A percentile compares a stretch with the other conserved stretches of the same genome.
Evolutionary conservation across 2,113 vertebrate genomes (phyloP).

Genomic region (Mastomys natalensis): DNA sequence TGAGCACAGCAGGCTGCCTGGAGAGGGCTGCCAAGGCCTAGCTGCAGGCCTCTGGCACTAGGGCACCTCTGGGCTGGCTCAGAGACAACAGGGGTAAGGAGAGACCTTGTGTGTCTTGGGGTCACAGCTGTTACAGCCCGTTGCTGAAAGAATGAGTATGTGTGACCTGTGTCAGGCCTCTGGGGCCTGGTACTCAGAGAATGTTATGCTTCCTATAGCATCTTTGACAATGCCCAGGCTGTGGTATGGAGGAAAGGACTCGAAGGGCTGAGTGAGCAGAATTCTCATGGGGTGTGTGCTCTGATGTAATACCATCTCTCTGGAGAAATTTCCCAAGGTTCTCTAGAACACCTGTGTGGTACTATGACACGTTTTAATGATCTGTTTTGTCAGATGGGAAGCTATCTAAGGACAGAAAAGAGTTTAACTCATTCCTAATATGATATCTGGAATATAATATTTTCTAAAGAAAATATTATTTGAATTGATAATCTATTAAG

Average conservation of each 20-base stretch:
- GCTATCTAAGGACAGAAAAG: not conserved
- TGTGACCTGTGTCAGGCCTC: not conserved
- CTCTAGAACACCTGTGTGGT: not conserved
- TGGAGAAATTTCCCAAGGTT: slow-evolving; percentile 10
- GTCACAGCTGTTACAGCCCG: not conserved
- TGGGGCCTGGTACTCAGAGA: not conserved
- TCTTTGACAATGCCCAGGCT: not conserved
- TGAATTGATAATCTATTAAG: not conserved
- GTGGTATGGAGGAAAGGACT: not conserved
- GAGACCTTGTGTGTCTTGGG: not conserved
- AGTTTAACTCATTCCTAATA: not conserved
- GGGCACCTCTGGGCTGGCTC: not conserved
- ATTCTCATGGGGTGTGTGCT: not conserved
- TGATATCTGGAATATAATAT: not conserved
- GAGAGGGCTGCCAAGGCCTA: not conserved
- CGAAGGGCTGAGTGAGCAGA: not conserved
- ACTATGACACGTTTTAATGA: not conserved
- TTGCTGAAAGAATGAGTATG: not conserved
- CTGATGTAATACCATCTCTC: not conserved
- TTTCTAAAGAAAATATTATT: not conserved
- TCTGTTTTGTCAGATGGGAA: not conserved
- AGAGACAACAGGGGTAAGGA: not conserved
- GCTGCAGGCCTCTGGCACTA: not conserved
- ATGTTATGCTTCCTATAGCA: not conserved
- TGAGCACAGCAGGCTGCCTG: not conserved